Evolutionary conservation across 2,888 invertebrate species (phyloP).

Genomic region (Heliconius hortense): DNA sequence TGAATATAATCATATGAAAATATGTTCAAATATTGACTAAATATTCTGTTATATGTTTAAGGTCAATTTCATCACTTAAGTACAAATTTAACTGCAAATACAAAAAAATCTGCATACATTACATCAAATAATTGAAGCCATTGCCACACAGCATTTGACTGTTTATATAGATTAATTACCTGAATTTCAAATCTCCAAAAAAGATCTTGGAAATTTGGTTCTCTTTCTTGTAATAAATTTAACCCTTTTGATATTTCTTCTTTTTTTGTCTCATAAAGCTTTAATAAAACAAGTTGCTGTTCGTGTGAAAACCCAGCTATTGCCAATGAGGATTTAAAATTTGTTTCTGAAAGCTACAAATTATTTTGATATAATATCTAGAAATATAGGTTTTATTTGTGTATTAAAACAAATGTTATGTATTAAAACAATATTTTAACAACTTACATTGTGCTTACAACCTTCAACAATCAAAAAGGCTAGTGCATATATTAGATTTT

Average conservation of each 20-base stretch:
- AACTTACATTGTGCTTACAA: slow-evolving; percentile 85
- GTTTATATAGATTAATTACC: slow-evolving; percentile 49
- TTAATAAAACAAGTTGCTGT: slow-evolving; percentile 81
- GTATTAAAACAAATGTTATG: not conserved
- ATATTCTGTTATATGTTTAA: not conserved
- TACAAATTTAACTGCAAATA: not conserved
- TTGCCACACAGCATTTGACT: not conserved
- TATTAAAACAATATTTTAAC: slow-evolving; percentile 15
- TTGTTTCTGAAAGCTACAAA: slow-evolving; percentile 65
- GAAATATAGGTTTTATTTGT: not conserved
- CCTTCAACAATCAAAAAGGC: slow-evolving; percentile 88
- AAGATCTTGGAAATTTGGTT: slow-evolving; percentile 68
- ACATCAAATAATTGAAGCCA: not conserved
- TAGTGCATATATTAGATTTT: slow-evolving; percentile 86
- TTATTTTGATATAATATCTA: not conserved
- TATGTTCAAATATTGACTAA: not conserved
- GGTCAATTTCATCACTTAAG: not conserved
- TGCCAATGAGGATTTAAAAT: slow-evolving; percentile 71
- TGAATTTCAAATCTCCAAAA: slow-evolving; percentile 76
- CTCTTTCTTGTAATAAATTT: slow-evolving; percentile 67
- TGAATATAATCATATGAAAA: slow-evolving; percentile 40
- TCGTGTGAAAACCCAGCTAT: slow-evolving; percentile 83
- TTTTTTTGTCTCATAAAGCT: slow-evolving; percentile 82
- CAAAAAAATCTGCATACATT: not conserved
- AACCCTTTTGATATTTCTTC: slow-evolving; percentile 78